These are phyloP conservation scores for Lindbergichthys nudifrons DNA, from an alignment of 2,797 vertebrate species.

Conservation along the genomic window DNA sequence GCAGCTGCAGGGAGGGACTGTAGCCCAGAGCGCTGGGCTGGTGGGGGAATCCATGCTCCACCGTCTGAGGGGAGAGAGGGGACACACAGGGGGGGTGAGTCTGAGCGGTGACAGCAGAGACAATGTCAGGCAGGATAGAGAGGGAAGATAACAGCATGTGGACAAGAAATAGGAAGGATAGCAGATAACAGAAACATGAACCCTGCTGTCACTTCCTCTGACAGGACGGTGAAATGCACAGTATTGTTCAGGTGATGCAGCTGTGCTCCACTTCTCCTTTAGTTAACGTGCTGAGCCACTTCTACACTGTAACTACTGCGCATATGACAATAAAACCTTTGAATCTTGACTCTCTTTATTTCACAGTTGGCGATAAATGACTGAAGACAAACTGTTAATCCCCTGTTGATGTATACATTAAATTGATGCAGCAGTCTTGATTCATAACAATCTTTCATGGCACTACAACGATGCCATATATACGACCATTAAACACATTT, in stretches of 20 bases:
- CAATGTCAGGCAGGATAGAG: slow-evolving; percentile 27
- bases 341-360: too few relatives aligned
- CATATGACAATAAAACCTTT: too few relatives aligned
- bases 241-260: background rate
- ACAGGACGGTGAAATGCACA: background rate
- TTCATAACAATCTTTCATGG: background rate
- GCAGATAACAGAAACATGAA: slow-evolving; percentile 11
- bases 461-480: background rate
- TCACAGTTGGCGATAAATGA: background rate
- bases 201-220: background rate
- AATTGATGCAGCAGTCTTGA: background rate
- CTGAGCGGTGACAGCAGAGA: background rate
- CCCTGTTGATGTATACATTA: background rate
- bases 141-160: slow-evolving; percentile 17
- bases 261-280: background rate
- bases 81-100: slow-evolving; percentile 22
- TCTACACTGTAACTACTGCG: too few relatives aligned
- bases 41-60: slow-evolving; percentile 98
- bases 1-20: slow-evolving; percentile 89
- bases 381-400: background rate
- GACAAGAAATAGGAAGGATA: slow-evolving; percentile 9
- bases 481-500: background rate
- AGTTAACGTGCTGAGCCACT: background rate
- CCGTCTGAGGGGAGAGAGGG: slow-evolving; percentile 84
- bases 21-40: slow-evolving; percentile 96